These are phyloP conservation scores for Lasioglossum figueresi DNA, from an alignment of 2,888 invertebrate species.

Conservation along the genomic window DNA sequence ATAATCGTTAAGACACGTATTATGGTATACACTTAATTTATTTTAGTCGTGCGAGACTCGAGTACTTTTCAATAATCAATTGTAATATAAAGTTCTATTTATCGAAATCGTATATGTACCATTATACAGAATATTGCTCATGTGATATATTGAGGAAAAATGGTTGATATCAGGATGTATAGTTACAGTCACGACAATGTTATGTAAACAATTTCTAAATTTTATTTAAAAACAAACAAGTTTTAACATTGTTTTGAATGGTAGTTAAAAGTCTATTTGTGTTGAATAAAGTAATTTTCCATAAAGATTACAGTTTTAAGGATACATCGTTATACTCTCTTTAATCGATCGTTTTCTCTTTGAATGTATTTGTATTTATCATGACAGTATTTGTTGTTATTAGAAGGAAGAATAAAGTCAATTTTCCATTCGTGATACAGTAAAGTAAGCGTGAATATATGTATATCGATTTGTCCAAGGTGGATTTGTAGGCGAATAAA, in stretches of 20 bases:
- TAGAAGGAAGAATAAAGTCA: conserved; percentile 24
- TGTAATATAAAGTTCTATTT: conserved; percentile 10
- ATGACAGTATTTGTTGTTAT: conserved; percentile 18
- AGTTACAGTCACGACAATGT: conserved; percentile 30
- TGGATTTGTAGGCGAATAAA: conserved; percentile 26
- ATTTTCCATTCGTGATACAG: conserved; percentile 30
- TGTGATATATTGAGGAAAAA: conserved; percentile 19
- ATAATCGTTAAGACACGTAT: conserved; percentile 14
- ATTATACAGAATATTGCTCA: not conserved
- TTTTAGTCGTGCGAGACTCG: not conserved
- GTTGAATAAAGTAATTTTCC: conserved; percentile 32
- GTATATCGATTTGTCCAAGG: conserved; percentile 20
- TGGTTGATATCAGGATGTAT: conserved; percentile 28
- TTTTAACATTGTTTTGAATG: conserved; percentile 55
- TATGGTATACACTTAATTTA: conserved; percentile 11
- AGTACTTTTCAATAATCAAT: conserved; percentile 12
- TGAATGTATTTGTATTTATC: conserved; percentile 27
- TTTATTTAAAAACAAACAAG: conserved; percentile 68
- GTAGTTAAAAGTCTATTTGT: conserved; percentile 39
- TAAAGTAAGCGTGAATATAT: conserved; percentile 31
- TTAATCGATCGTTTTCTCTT: conserved; percentile 16
- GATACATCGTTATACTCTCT: conserved; percentile 7
- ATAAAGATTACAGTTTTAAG: conserved; percentile 24
- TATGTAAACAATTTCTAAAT: conserved; percentile 62
- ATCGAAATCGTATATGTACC: not conserved